Evolutionary conservation across 2,888 invertebrate genomes (phyloP), one percentile per base, ranked within the genome.

Genomic region (Tetropium fuscum): DNA sequence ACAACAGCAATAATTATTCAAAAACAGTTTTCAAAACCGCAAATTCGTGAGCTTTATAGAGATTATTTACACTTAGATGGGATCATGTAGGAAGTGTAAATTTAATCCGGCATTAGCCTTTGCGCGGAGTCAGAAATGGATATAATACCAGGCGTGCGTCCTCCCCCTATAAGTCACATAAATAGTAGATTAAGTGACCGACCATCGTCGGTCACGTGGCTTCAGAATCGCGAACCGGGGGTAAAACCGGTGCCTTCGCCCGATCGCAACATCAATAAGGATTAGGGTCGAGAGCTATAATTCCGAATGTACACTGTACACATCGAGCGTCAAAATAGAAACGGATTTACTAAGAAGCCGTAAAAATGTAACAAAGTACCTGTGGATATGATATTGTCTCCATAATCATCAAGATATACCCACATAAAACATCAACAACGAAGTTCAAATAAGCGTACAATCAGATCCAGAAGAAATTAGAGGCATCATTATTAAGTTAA

Each of bases 111-210:
- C 65, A 73, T 76, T 75, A 75, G 73, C 69, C 69, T 72, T 74
- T 73, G 71, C 61, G 64, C 66, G 67, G 58, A 65, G 68, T 66
- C 64, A 64, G 38, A 25, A 47, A 19, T 20, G 18, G 25, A 27
- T 27, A 51, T 61, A 36, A 47, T 66, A 65, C 51, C 61, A 66
- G 68, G 64, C 74, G 74, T 79, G 77, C 76, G 78, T 63, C 76
- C 73, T 66, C 76, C 77, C 76, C 70, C 70, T n/a, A 65, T 72
- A 80, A 81, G 78, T 81, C 82, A 79, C 80, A 82, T 82, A 82
- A 82, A 82, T 82, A 81, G 81, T 78, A 79, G 82, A 82, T 82
- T 82, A 82, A 81, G 81, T 81, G 81, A 81, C 81, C 81, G 80
- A 81, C 79, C 78, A 78, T 76, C 73, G 79, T 71, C 74, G 74